Percentiles rank a stretch among this genome's conserved stretches.
phyloP scores from a whole-genome alignment of 2,113 vertebrate species.

The Malaclemys terrapin region DNA sequence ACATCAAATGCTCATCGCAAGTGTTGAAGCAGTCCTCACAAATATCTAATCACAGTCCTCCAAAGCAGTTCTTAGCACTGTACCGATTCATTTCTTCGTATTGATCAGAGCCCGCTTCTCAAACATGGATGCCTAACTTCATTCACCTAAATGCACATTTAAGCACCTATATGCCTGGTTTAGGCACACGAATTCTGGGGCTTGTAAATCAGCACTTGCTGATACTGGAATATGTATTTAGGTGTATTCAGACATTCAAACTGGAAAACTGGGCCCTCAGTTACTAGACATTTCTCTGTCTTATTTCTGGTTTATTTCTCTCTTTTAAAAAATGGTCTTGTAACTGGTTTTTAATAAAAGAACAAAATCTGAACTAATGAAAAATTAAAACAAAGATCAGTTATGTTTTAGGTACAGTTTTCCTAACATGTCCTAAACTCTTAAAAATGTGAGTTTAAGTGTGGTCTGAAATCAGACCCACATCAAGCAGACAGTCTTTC shows the following conservation, averaged over 20 bases:
- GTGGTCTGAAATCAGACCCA: not conserved
- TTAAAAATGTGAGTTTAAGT: conserved; percentile 37
- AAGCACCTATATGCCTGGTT: not conserved
- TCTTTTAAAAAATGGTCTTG: not conserved
- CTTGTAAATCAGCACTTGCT: not conserved
- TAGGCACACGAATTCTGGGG: not conserved
- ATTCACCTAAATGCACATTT: not conserved
- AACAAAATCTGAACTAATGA: not conserved
- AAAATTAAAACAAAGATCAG: not conserved
- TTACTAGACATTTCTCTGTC: not conserved
- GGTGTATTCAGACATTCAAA: not conserved
- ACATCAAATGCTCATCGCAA: not conserved
- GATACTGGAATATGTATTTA: not conserved
- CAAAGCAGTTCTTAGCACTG: not conserved
- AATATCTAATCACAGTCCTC: not conserved
- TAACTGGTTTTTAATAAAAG: not conserved
- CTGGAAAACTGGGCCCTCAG: not conserved
- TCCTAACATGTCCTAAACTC: conserved; percentile 7
- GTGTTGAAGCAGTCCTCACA: not conserved
- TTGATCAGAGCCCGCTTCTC: not conserved
- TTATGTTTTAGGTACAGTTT: conserved; percentile 15
- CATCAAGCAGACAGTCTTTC: not conserved
- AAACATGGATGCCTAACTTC: not conserved
- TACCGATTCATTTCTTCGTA: not conserved
- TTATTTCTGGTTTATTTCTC: not conserved